A percentile compares a stretch with the other conserved stretches of the same genome.
Evolutionary conservation across 2,797 vertebrate species (phyloP).

Genomic region (Sphenodon punctatus): DNA sequence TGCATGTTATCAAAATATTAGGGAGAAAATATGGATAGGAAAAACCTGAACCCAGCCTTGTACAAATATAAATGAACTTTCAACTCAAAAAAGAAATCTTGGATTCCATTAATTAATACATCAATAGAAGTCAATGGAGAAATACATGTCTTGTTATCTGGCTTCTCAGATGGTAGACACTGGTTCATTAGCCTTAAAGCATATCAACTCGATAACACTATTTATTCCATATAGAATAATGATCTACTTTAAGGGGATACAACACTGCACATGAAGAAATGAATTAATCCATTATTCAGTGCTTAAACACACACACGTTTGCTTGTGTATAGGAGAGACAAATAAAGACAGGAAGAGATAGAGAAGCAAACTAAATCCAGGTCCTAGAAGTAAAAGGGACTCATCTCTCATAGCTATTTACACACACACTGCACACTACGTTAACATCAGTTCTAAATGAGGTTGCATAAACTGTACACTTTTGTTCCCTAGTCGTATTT

Average conservation of each 20-base stretch:
- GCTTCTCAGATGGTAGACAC: conserved; percentile 70
- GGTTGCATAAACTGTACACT: conserved; percentile 4
- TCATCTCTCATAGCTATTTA: background rate
- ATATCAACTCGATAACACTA: conserved; percentile 68
- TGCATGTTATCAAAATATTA: fast-evolving
- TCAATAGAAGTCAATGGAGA: conserved; percentile 69
- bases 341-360: conserved; percentile 16
- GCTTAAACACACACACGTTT: conserved; percentile 9
- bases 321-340: background rate
- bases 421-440: conserved; percentile 43
- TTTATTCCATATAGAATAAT: conserved; percentile 75
- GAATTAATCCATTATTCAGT: conserved; percentile 48
- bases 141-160: conserved; percentile 74
- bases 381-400: conserved; percentile 37
- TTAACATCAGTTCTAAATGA: conserved; percentile 42
- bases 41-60: background rate
- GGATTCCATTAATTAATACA: conserved; percentile 77
- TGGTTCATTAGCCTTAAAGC: conserved; percentile 77
- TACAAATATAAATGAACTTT: conserved; percentile 40
- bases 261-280: conserved; percentile 41
- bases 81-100: conserved; percentile 49
- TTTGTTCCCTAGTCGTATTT: conserved; percentile 37
- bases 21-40: no score
- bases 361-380: conserved; percentile 13
- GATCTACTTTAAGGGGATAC: conserved; percentile 62